These are phyloP conservation scores for Crotalus tigris DNA, from an alignment of 2,113 vertebrate species.

Conservation along the genomic window DNA sequence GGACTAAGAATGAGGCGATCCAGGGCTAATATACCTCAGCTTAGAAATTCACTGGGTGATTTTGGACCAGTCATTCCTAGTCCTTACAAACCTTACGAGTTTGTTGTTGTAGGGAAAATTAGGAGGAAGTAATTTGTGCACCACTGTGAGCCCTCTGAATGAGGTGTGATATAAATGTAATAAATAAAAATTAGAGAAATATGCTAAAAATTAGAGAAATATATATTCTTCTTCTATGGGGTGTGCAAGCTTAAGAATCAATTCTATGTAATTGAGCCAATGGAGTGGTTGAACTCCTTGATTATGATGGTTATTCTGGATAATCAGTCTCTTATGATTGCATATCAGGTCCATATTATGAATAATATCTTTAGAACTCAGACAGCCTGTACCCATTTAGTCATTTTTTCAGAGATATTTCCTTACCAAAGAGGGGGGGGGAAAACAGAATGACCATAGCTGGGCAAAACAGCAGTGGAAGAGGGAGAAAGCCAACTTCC, in stretches of 20 bases:
- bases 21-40: background rate
- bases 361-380: background rate
- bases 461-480: too few species aligned
- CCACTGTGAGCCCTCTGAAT: background rate
- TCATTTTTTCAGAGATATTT: too few species aligned
- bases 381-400: too few species aligned
- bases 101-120: background rate
- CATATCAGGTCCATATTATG: background rate
- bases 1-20: background rate
- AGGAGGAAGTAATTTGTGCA: background rate
- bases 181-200: background rate
- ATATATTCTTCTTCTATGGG: background rate
- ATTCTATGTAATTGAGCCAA: background rate
- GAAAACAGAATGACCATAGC: too few species aligned
- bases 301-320: background rate
- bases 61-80: background rate
- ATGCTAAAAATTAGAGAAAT: background rate
- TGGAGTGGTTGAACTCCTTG: background rate
- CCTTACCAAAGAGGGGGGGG: too few species aligned
- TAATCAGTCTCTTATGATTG: background rate
- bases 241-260: background rate
- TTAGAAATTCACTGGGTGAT: background rate
- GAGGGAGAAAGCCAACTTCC: too few species aligned
- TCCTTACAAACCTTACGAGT: background rate
- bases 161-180: background rate